Conservation (phyloP, 1,140 invertebrate genomes). For the Heliconius himera region DNA sequence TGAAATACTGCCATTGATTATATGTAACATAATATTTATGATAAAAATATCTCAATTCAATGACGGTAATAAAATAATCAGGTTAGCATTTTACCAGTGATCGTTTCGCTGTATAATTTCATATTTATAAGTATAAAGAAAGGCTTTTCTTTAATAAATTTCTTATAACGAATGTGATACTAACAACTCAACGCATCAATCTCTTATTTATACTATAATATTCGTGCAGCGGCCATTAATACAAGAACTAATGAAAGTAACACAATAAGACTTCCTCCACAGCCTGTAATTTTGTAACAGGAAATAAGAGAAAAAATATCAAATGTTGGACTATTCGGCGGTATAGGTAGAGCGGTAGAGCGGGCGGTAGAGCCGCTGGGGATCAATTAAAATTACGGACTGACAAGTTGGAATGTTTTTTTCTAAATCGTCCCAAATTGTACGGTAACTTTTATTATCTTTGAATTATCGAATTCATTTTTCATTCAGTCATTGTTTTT, state of each 20-base stretch:
- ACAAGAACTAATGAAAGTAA: not conserved
- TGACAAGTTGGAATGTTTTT: constrained; percentile 5
- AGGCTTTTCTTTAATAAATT: too few relatives aligned
- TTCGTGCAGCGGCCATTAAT: not conserved
- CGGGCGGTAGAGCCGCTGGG: not conserved
- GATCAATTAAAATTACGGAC: not conserved
- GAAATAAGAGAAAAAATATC: not conserved
- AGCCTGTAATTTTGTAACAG: not conserved
- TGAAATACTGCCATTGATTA: too few relatives aligned
- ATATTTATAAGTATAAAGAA: too few relatives aligned
- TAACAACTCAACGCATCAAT: too few relatives aligned
- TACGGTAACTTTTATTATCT: not conserved
- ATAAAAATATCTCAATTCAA: too few relatives aligned
- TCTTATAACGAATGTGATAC: too few relatives aligned
- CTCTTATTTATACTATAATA: too few relatives aligned
- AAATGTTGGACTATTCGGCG: not conserved
- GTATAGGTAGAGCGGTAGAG: not conserved
- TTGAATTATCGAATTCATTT: not conserved
- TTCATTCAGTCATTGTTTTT: not conserved
- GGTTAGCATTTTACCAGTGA: too few relatives aligned
- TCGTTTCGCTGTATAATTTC: too few relatives aligned
- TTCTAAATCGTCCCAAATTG: not conserved
- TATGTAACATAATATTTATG: too few relatives aligned
- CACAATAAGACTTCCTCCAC: not conserved
- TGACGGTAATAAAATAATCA: too few relatives aligned